phyloP scores from a whole-genome alignment of 2,888 invertebrate species.

The Eudasyphora cyanicolor region DNA sequence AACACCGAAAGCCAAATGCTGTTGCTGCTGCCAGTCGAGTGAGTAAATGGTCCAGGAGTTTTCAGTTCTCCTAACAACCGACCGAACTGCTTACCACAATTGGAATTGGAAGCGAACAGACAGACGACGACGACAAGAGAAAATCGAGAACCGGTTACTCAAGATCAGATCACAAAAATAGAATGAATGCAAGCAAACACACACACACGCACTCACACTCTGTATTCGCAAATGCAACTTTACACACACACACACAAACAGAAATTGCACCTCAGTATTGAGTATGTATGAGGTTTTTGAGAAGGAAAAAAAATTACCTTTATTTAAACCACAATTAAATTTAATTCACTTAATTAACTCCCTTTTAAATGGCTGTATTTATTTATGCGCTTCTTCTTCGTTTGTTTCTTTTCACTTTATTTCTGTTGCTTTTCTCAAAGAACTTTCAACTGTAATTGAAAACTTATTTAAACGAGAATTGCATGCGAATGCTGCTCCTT shows the following conservation, averaged over 20 bases:
- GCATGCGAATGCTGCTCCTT: background rate
- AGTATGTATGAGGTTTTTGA: background rate
- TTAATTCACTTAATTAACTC: conserved; percentile 18
- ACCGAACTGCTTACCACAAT: background rate
- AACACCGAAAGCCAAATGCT: conserved; percentile 17
- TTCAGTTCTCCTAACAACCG: background rate
- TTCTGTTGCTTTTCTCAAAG: conserved; percentile 7
- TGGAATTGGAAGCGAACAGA: background rate
- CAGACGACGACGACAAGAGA: background rate
- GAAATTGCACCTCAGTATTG: conserved; percentile 13
- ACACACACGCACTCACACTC: background rate
- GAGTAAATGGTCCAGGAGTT: conserved; percentile 24
- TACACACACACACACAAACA: conserved; percentile 1
- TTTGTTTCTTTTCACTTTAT: conserved; percentile 4
- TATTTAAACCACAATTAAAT: conserved; percentile 12
- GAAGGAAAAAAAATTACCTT: conserved; percentile 24
- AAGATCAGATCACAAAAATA: conserved; percentile 58
- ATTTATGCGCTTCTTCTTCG: background rate
- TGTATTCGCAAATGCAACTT: conserved; percentile 16
- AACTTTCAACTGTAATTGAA: conserved; percentile 20
- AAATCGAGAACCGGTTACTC: conserved; percentile 57
- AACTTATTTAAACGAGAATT: background rate
- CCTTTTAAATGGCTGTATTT: background rate
- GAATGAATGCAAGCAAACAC: conserved; percentile 36
- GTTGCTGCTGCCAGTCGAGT: conserved; percentile 1